These are phyloP conservation scores for Drosophila bifasciata DNA, from an alignment of 1,140 invertebrate genomes.

Conservation along the genomic window DNA sequence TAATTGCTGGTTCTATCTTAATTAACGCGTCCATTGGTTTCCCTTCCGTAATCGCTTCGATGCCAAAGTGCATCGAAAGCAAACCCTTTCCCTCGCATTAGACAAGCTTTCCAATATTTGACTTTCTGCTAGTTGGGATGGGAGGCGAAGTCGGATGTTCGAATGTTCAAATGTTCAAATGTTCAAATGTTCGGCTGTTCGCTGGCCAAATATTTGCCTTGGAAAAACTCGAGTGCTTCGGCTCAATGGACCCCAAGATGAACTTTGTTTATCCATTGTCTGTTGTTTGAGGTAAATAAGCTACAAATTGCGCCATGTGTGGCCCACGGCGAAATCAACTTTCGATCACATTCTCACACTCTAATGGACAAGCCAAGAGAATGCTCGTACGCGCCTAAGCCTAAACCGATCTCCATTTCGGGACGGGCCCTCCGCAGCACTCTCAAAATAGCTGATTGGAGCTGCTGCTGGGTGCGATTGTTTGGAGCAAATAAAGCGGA, in stretches of 20 bases:
- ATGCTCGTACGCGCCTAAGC: no score
- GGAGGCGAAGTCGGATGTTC: conserved; percentile 6
- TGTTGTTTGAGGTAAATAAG: conserved; percentile 50
- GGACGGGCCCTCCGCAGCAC: conserved; percentile 3
- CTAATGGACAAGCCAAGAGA: conserved; percentile 19
- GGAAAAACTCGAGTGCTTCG: conserved; percentile 31
- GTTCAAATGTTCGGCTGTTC: conserved; percentile 26
- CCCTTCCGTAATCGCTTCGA: conserved; percentile 4
- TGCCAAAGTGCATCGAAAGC: conserved; percentile 26
- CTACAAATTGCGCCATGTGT: conserved; percentile 62
- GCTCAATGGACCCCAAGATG: conserved; percentile 25
- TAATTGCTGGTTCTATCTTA: conserved; percentile 32
- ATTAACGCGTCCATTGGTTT: conserved; percentile 18
- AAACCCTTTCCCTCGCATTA: conserved; percentile 11
- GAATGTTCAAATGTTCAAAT: conserved; percentile 10
- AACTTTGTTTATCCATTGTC: conserved; percentile 54
- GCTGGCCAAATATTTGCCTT: conserved; percentile 36
- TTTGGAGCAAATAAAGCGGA: conserved; percentile 26
- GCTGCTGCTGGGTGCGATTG: conserved; percentile 24
- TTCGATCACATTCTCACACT: conserved; percentile 58
- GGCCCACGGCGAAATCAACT: conserved; percentile 39
- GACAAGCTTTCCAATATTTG: conserved; percentile 47
- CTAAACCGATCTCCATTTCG: no score
- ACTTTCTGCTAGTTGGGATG: conserved; percentile 22
- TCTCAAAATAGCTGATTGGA: conserved; percentile 8